Evolutionary conservation across 1,140 invertebrate genomes (phyloP).

Genomic region (Ceratitis capitata): DNA sequence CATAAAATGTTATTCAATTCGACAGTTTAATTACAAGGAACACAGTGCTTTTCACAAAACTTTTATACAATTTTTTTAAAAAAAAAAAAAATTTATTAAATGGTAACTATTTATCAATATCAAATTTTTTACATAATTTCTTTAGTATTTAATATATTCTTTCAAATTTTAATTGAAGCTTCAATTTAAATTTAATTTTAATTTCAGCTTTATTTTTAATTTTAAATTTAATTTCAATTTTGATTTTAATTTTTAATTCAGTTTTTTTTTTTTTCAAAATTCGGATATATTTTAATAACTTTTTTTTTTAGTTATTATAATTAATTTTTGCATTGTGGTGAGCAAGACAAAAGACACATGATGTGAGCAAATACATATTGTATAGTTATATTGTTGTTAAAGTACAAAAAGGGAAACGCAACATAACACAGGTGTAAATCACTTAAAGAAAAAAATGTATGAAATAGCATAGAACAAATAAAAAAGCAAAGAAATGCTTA

Average conservation of each 20-base stretch:
- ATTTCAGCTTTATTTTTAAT: no score
- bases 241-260: no score
- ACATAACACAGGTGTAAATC: no score
- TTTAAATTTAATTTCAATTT: no score
- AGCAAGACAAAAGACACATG: slow-evolving; percentile 66
- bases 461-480: slow-evolving; percentile 46
- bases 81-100: no score
- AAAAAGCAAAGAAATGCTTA: background rate
- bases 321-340: slow-evolving; percentile 53
- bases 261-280: no score
- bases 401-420: no score
- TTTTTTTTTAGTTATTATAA: background rate
- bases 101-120: no score
- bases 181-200: no score
- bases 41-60: slow-evolving; percentile 50
- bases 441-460: slow-evolving; percentile 38
- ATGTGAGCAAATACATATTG: slow-evolving; percentile 63
- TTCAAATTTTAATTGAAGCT: background rate
- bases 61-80: no score
- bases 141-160: background rate
- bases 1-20: background rate
- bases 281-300: slow-evolving; percentile 48
- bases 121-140: no score
- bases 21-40: background rate
- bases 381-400: slow-evolving; percentile 38